These are phyloP conservation scores for Tipula lateralis DNA, from an alignment of 2,888 invertebrate species.

Conservation along the genomic window DNA sequence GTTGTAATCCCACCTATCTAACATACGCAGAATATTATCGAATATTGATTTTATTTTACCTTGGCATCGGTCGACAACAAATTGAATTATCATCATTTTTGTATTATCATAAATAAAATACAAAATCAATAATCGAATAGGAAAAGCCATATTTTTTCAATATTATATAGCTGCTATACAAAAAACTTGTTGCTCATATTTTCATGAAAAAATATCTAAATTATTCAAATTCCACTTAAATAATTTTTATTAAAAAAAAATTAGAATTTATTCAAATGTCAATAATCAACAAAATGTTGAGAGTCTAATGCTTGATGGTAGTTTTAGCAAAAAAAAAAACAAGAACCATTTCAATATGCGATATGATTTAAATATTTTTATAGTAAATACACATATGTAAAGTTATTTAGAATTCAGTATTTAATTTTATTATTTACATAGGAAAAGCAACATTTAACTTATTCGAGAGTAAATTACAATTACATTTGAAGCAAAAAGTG, in stretches of 20 bases:
- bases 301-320: background rate
- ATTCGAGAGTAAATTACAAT: too few species aligned
- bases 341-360: too few species aligned
- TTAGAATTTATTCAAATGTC: background rate
- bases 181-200: conserved; percentile 5
- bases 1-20: background rate
- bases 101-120: background rate
- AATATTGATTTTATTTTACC: background rate
- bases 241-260: background rate
- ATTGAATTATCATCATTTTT: conserved; percentile 15
- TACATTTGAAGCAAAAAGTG: too few species aligned
- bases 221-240: background rate
- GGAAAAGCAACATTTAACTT: too few species aligned
- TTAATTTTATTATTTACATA: too few species aligned
- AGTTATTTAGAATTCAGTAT: background rate
- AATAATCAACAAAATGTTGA: background rate
- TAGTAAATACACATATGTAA: background rate
- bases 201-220: background rate
- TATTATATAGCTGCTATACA: background rate
- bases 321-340: too few species aligned
- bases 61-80: conserved; percentile 19
- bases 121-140: background rate
- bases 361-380: background rate
- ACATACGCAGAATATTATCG: background rate
- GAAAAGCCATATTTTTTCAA: background rate